Base-by-base conservation (phyloP, 2,888 invertebrate species). In the Napeogenes inachia region DNA sequence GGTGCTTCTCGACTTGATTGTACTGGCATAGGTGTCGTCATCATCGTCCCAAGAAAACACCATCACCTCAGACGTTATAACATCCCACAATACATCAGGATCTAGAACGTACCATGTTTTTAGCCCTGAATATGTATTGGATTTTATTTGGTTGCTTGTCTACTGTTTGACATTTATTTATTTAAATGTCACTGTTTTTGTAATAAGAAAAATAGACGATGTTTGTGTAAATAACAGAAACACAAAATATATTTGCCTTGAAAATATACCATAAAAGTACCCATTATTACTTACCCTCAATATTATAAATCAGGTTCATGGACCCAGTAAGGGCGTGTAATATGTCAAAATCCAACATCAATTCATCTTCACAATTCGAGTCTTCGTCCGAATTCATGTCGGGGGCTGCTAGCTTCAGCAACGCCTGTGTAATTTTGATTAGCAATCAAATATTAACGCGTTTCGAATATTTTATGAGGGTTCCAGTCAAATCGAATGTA, bases 331-430 rank as follows among this genome's bases (percentile, higher is more conserved):
- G 71, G 3, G 81, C 69, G 66, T 89, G 88, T 61, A 87, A 53
- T 30, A 88, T 73, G 68, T 82, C 75, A 61, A 89, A 85, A 0
- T 85, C 78, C 0, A 59, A 4, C 73, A 89, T 71, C 2, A 35
- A n/a, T 65, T 90, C 88, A 45, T 90, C 89, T 57, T 85, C 84
- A 6, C 70, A 61, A 8, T 77, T 70, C 0, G 62, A 54, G 0
- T 81, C 77, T 65, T 84, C 84, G 70, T 88, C 87, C 2, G 76
- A 76, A 76, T 77, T 83, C 85, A 89, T 86, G 63, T 85, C 84
- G 12, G 89, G 89, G 1, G 85, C 89, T 2, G 87, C 85, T 45
- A 89, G 71, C 70, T 90, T 90, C 45, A 89, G 73, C 1, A 89
- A 77, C 73, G 89, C 89, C 89, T 90, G 83, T 68, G 66, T 61